Percentiles rank a stretch among this genome's conserved stretches.
Conservation (phyloP, 1,140 invertebrate genomes). For the Manduca sexta region DNA sequence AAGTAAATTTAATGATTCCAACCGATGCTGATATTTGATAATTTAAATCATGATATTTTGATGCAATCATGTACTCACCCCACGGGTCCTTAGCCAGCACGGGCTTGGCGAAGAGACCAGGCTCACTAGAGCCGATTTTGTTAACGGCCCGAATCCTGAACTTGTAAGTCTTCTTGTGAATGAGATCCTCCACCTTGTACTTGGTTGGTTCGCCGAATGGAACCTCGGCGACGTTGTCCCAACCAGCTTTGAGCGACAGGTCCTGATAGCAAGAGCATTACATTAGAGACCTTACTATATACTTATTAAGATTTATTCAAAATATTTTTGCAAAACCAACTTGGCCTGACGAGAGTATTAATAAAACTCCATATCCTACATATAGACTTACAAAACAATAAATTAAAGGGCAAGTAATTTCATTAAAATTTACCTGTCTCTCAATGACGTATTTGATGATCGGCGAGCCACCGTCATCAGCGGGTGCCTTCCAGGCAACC, state of each 20-base stretch:
- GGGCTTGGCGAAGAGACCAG: slow-evolving; percentile 87
- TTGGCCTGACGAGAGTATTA: no score
- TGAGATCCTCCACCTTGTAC: slow-evolving; percentile 92
- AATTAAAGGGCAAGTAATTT: no score
- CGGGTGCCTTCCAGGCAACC: slow-evolving; percentile 92
- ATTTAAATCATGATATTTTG: neutral
- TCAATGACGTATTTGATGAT: slow-evolving; percentile 95
- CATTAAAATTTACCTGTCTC: slow-evolving; percentile 83
- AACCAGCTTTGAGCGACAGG: slow-evolving; percentile 78
- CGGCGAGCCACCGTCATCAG: slow-evolving; percentile 94
- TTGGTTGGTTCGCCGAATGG: slow-evolving; percentile 76
- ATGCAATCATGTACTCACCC: slow-evolving; percentile 76
- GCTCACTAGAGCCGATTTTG: slow-evolving; percentile 91
- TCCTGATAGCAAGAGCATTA: slow-evolving; percentile 42
- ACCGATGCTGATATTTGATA: neutral
- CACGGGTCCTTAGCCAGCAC: slow-evolving; percentile 98
- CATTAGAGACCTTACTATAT: no score
- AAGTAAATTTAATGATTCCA: neutral
- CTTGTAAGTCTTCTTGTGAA: slow-evolving; percentile 92
- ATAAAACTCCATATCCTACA: no score
- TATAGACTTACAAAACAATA: no score
- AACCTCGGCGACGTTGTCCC: slow-evolving; percentile 88
- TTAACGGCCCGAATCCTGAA: slow-evolving; percentile 97
- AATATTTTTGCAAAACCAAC: no score
- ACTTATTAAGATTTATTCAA: no score